Evolutionary conservation across 2,888 invertebrate species (phyloP), one percentile per base, ranked within the genome.

Genomic region (Balanococcus diminutus): DNA sequence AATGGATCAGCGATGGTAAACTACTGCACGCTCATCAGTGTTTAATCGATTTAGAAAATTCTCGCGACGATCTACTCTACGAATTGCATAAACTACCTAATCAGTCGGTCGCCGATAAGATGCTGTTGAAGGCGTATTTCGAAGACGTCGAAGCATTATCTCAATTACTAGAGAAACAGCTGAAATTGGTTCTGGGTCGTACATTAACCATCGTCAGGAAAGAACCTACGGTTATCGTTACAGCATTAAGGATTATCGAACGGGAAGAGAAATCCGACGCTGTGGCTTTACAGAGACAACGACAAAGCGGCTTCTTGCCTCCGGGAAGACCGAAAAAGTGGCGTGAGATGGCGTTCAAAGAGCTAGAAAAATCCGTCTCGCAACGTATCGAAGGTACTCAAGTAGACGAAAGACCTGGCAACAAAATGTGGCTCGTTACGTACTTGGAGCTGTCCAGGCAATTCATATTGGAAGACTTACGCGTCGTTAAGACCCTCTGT

Each of bases 261-360:
- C 92, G 99, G 86, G 99, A 99, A 90, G 98, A 99, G 89, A 96
- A 96, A 90, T 94, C 96, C 42, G 99, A 99, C 91, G 93, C 94
- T 88, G 95, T 96, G 91, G 96, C 97, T 11, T 89, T 95, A 87
- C 94, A 95, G 90, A 86, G 88, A 36, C 87, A 88, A 31, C 88
- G 88, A 72, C 88, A 88, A 81, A 88, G 88, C 83, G 88, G 88
- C 16, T 88, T 88, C 84, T 84, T 88, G 81, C 96, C 99, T 0
- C 98, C 98, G 0, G 98, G 97, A 0, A 92, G 99, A 51, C 99
- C 98, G 0, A 98, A 99, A 89, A 91, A 92, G 86, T 98, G 98
- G 98, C 93, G 95, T 84, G 92, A 94, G 14, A 96, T 95, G 92
- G 95, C 95, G 0, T 94, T 98, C 90, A 92, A 94, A 88, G 95